These are phyloP conservation scores for Atractosteus spatula DNA, from an alignment of 2,113 vertebrate genomes.

Conservation along the genomic window DNA sequence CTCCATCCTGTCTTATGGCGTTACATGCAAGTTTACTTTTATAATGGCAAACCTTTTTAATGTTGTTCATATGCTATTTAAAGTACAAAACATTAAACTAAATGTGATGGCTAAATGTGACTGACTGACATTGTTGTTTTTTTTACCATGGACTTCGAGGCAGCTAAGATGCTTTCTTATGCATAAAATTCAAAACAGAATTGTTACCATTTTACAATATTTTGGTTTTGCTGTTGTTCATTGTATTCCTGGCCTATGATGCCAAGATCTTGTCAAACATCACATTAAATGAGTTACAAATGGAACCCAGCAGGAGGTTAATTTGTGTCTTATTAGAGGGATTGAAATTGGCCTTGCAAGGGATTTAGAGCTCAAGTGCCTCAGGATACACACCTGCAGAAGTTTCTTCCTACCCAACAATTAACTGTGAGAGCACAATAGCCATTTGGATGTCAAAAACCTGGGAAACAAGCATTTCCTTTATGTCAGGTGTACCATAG, in stretches of 20 bases:
- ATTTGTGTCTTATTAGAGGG: conserved; percentile 38
- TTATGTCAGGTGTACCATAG: neutral
- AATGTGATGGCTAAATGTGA: no score
- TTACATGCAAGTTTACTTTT: no score
- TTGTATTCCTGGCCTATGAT: conserved; percentile 22
- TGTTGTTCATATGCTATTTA: no score
- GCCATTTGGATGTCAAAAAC: neutral
- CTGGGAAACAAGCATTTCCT: neutral
- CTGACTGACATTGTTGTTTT: no score
- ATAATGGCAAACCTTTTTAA: no score
- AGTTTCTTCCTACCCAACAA: conserved; percentile 19
- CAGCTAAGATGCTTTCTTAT: no score
- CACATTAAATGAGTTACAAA: conserved; percentile 40
- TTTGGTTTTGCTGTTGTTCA: conserved; percentile 31
- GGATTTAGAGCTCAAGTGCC: conserved; percentile 38
- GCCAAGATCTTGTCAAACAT: conserved; percentile 48
- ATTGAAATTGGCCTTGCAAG: conserved; percentile 35
- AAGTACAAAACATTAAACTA: no score
- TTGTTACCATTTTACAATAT: neutral
- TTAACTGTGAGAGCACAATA: conserved; percentile 3
- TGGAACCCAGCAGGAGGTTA: conserved; percentile 31
- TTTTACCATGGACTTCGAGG: no score
- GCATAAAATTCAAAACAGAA: neutral
- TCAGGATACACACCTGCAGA: conserved; percentile 49
- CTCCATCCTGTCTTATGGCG: no score